phyloP scores from a whole-genome alignment of 1,140 invertebrate species.

The Drosophila navojoa region DNA sequence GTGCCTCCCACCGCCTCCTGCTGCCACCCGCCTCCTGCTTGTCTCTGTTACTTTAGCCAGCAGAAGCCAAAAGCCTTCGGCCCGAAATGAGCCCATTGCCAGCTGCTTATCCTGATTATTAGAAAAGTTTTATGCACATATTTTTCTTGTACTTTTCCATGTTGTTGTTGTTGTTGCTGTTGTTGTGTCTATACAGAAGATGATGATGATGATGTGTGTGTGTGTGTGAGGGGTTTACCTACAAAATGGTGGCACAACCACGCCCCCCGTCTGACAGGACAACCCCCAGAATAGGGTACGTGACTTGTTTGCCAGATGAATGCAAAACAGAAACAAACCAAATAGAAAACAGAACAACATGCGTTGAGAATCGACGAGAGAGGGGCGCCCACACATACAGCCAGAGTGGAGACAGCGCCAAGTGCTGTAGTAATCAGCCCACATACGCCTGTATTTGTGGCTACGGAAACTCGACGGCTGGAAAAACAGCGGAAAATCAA shows the following conservation, averaged over 20 bases:
- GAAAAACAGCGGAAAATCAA: conserved; percentile 57
- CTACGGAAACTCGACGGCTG: conserved; percentile 30
- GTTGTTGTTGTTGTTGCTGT: conserved; percentile 6
- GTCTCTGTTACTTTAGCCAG: not conserved
- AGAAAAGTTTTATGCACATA: conserved; percentile 63
- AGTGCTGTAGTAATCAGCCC: conserved; percentile 9
- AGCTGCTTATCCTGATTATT: conserved; percentile 58
- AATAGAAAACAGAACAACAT: conserved; percentile 22
- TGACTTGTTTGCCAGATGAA: conserved; percentile 53
- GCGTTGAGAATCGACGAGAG: conserved; percentile 9
- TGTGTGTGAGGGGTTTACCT: conserved; percentile 28
- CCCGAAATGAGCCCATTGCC: conserved; percentile 43
- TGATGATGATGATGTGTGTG: conserved; percentile 1
- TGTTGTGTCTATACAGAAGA: conserved; percentile 4
- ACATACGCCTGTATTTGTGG: conserved; percentile 16
- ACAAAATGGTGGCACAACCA: conserved; percentile 29
- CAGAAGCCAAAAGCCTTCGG: not conserved
- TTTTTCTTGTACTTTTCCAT: conserved; percentile 32
- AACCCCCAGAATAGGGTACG: conserved; percentile 28
- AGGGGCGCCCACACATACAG: not conserved
- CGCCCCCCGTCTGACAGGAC: conserved; percentile 15
- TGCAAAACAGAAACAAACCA: conserved; percentile 50
- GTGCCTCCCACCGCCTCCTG: not conserved
- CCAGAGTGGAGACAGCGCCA: conserved; percentile 1
- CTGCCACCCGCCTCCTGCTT: not conserved